Evolutionary conservation across 2,113 vertebrate genomes (phyloP).

Genomic region (Eurypyga helias): DNA sequence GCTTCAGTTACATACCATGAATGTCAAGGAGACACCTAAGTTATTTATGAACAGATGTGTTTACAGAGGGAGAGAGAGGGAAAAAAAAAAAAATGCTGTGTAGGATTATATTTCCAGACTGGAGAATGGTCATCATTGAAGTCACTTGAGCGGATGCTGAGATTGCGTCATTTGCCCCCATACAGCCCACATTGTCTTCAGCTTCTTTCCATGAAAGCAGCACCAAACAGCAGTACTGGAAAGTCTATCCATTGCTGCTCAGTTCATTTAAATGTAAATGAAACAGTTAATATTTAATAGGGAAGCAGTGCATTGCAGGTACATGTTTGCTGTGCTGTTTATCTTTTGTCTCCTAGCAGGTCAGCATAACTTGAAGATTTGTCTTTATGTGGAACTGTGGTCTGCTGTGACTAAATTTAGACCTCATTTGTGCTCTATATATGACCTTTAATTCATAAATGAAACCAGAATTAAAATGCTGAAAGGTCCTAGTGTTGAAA

Average conservation of each 20-base stretch:
- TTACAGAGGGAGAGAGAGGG: slow-evolving; percentile 69
- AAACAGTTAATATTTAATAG: slow-evolving; percentile 86
- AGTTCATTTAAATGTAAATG: slow-evolving; percentile 86
- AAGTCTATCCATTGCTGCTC: slow-evolving; percentile 70
- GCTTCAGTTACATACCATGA: slow-evolving; percentile 83
- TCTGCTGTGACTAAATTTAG: slow-evolving; percentile 90
- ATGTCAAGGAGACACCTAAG: slow-evolving; percentile 80
- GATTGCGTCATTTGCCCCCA: slow-evolving; percentile 64
- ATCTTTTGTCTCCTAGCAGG: slow-evolving; percentile 82
- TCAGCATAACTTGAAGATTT: slow-evolving; percentile 91
- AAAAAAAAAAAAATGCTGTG: slow-evolving; percentile 53
- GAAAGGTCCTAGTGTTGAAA: slow-evolving; percentile 70
- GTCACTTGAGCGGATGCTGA: slow-evolving; percentile 71
- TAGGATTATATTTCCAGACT: slow-evolving; percentile 76
- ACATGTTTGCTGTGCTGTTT: slow-evolving; percentile 77
- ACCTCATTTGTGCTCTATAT: slow-evolving; percentile 90
- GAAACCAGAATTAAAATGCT: slow-evolving; percentile 59
- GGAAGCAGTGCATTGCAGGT: slow-evolving; percentile 79
- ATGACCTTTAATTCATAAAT: slow-evolving; percentile 84
- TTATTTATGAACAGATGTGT: slow-evolving; percentile 82
- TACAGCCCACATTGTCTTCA: slow-evolving; percentile 64
- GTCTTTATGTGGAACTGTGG: slow-evolving; percentile 87
- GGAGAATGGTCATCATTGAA: slow-evolving; percentile 65
- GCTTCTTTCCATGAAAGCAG: slow-evolving; percentile 78
- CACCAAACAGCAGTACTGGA: slow-evolving; percentile 76